phyloP scores from a whole-genome alignment of 2,888 invertebrate species.

The Quadriops clusia region DNA sequence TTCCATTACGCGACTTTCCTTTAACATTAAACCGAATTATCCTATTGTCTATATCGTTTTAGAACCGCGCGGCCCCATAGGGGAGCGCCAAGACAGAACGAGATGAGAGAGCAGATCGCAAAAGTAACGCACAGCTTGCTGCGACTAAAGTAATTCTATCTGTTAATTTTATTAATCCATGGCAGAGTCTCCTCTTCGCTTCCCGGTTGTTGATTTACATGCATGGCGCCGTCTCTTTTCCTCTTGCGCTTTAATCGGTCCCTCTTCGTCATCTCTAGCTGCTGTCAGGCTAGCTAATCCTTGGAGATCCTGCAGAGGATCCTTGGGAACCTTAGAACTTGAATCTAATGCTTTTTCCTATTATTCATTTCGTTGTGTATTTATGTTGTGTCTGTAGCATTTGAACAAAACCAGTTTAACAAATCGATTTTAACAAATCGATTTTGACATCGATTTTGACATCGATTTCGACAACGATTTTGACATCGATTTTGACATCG shows the following conservation, averaged over 20 bases:
- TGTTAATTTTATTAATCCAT: slow-evolving; percentile 36
- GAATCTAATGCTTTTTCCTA: background rate
- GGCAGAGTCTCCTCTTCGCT: slow-evolving; percentile 19
- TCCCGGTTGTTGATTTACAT: slow-evolving; percentile 17
- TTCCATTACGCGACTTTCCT: slow-evolving; percentile 34
- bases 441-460: too few relatives aligned
- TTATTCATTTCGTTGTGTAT: background rate
- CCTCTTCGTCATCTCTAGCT: slow-evolving; percentile 11
- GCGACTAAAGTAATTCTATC: slow-evolving; percentile 31
- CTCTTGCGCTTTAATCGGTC: slow-evolving; percentile 2
- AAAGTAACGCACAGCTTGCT: slow-evolving; percentile 21
- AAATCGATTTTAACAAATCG: slow-evolving; percentile 10
- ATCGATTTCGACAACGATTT: too few relatives aligned
- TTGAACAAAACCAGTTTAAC: slow-evolving; percentile 3
- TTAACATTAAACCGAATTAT: slow-evolving; percentile 33
- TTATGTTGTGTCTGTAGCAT: background rate
- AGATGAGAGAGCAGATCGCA: slow-evolving; percentile 17
- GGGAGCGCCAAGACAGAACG: slow-evolving; percentile 9
- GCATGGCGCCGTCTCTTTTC: slow-evolving; percentile 12
- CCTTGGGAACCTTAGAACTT: background rate
- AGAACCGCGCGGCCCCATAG: slow-evolving; percentile 1
- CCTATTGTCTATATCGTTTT: slow-evolving; percentile 16
- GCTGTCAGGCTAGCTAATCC: slow-evolving; percentile 16
- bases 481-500: too few relatives aligned
- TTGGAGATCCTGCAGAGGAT: too few relatives aligned